Evolutionary conservation across 2,888 invertebrate genomes (phyloP), one percentile per base, ranked within the genome.

Genomic region (Odontocerum albicorne): DNA sequence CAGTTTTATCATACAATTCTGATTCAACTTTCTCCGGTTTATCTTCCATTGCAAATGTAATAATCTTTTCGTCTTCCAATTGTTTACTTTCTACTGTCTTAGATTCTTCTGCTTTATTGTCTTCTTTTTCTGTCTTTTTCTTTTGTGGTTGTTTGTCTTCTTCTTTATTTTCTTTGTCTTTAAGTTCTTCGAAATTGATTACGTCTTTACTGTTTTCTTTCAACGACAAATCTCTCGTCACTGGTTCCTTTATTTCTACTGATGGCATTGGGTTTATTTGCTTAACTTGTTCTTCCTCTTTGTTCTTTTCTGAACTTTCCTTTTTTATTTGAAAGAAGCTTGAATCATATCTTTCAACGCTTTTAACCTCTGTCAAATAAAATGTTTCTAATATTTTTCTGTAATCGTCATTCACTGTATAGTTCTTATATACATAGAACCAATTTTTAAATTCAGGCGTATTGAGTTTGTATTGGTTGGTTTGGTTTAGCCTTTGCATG

Each of bases 341-440:
- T 8, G 54, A 36, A 40, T 61, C 52, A 19, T 62, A 60, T 47
- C 69, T 71, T 61, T 80, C 79, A 8, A 81, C 79, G 10, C 77
- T 82, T 62, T 80, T 79, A 0, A 86, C 84, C 31, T 84, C 83
- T 40, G 84, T 85, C 36, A 79, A 69, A 61, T 85, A 86, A 63
- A 79, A 78, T 43, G 82, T 77, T 66, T 75, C 73, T 2, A 86
- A 66, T 40, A 82, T 69, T 61, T 80, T 73, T 62, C 81, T 82
- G 65, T 81, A 85, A 19, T 80, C 79, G 33, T 83, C 79, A 55
- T 80, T 77, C 2, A 82, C 81, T 0, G 82, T 81, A 64, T 82
- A 80, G 63, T 85, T 85, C 64, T 82, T 82, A 67, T 85, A 86
- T 4, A 86, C 79, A 63, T 86, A 86, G 64, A 86, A 80, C 74